phyloP scores from a whole-genome alignment of 53 echinoderm and acorn worm genomes.

The Mesocentrotus franciscanus region DNA sequence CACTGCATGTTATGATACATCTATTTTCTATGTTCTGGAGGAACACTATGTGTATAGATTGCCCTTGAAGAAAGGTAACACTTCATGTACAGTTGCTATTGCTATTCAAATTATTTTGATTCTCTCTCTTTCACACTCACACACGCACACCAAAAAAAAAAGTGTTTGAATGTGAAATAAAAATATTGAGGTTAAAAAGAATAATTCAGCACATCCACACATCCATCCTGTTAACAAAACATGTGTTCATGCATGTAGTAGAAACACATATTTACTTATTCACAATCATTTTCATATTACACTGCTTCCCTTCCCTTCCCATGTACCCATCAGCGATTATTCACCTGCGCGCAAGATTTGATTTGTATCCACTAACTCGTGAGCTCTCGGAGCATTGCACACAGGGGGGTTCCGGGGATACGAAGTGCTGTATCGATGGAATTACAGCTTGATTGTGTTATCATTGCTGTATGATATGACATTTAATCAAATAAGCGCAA shows the following conservation, averaged over 20 bases:
- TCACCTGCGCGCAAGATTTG: constrained; percentile 60
- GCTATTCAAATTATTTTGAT: not conserved
- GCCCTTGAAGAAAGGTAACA: not conserved
- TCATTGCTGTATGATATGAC: constrained; percentile 68
- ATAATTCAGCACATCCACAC: not conserved
- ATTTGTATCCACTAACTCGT: constrained; percentile 62
- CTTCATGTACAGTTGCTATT: not conserved
- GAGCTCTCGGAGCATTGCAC: constrained; percentile 18
- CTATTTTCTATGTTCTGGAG: too few relatives aligned
- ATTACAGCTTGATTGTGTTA: constrained; percentile 61
- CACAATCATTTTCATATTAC: constrained; percentile 19
- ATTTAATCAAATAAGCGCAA: constrained; percentile 58
- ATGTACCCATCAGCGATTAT: constrained; percentile 44
- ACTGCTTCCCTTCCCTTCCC: not conserved
- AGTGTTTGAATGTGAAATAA: not conserved
- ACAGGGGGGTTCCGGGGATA: not conserved
- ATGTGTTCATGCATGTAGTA: constrained; percentile 12
- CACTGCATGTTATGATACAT: too few relatives aligned
- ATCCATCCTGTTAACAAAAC: not conserved
- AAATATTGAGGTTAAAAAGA: not conserved
- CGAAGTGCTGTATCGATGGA: constrained; percentile 56
- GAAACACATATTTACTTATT: constrained; percentile 4
- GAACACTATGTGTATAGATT: not conserved
- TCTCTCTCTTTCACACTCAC: not conserved
- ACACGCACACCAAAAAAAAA: too few relatives aligned